Evolutionary conservation across 2,113 vertebrate species (phyloP).

Genomic region (Rhegmatorhina hoffmannsi): DNA sequence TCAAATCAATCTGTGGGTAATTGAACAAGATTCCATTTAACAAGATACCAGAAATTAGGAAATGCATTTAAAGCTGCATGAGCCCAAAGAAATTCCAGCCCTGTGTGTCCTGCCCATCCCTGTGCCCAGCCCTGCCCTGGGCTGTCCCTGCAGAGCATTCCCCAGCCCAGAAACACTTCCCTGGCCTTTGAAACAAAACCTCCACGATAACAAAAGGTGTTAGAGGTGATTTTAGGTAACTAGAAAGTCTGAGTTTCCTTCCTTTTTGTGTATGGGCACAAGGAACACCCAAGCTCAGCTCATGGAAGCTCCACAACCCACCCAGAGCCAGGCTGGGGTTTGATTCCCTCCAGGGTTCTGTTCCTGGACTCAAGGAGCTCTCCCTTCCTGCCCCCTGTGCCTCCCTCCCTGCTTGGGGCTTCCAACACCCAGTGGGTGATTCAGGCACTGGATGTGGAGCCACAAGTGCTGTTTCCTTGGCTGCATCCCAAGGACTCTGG

Average conservation of each 20-base stretch:
- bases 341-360: background rate
- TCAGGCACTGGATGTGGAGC: background rate
- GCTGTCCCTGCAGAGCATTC: background rate
- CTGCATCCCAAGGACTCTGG: background rate
- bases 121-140: background rate
- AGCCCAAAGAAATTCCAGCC: too few relatives aligned
- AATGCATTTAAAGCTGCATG: too few relatives aligned
- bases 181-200: background rate
- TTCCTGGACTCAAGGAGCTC: background rate
- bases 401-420: background rate
- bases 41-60: background rate
- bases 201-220: background rate
- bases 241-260: slow-evolving; percentile 59
- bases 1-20: background rate
- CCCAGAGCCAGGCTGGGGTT: background rate
- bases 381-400: too few relatives aligned
- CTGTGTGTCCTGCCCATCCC: background rate
- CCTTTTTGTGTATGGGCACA: background rate
- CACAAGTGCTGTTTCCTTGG: background rate
- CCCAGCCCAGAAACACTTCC: background rate
- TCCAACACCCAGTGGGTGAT: background rate
- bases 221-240: slow-evolving; percentile 39
- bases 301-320: background rate
- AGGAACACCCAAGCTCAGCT: background rate
- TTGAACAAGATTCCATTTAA: background rate